Evolutionary conservation across 2,113 vertebrate species (phyloP).

Genomic region (Trochalopteron elliotii): DNA sequence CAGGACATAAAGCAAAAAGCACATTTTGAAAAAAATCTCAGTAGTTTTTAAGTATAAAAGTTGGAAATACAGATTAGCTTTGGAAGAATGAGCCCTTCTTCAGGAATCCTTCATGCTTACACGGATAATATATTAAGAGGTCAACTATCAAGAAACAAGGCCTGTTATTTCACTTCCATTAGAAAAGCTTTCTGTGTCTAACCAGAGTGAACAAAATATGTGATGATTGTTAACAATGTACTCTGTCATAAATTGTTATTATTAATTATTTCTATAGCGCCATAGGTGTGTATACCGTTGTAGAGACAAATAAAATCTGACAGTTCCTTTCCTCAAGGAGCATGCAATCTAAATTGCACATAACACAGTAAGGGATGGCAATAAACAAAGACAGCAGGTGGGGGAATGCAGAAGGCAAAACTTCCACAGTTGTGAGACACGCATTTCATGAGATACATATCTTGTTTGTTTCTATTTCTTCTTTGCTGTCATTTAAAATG

Average conservation of each 20-base stretch:
- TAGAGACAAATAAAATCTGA: constrained; percentile 6
- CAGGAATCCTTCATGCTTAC: neutral
- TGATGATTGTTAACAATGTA: neutral
- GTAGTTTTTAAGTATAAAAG: neutral
- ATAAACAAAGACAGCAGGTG: constrained; percentile 5
- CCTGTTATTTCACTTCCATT: neutral
- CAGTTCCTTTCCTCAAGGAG: neutral
- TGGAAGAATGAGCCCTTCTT: neutral
- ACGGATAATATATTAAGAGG: neutral
- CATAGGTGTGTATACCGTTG: neutral
- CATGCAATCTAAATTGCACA: neutral
- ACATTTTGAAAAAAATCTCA: neutral
- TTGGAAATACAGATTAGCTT: neutral
- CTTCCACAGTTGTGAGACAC: neutral
- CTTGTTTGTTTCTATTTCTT: neutral
- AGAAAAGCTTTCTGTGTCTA: neutral
- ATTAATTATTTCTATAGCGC: constrained; percentile 8
- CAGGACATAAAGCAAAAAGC: neutral
- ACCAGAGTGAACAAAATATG: neutral
- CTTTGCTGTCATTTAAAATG: neutral
- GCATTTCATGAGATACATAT: neutral
- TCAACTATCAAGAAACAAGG: neutral
- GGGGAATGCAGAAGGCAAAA: neutral
- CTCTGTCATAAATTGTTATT: constrained; percentile 26
- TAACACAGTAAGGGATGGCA: neutral